These are phyloP conservation scores for Sphaeramia orbicularis DNA, from an alignment of 2,797 vertebrate genomes.

Conservation along the genomic window DNA sequence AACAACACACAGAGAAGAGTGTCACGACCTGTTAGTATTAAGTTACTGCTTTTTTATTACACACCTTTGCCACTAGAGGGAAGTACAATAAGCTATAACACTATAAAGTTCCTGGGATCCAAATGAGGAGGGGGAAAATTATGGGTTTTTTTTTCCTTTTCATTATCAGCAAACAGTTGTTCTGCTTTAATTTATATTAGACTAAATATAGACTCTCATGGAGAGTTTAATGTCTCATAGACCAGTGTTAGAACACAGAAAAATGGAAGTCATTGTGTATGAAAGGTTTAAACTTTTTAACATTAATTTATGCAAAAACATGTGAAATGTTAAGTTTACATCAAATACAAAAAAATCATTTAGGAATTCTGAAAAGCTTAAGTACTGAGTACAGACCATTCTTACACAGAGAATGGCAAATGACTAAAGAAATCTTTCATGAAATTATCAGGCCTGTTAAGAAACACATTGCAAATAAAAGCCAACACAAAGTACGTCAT, in stretches of 20 bases:
- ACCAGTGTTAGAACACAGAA: background rate
- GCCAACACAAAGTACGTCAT: background rate
- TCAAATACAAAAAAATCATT: background rate
- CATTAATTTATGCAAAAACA: background rate
- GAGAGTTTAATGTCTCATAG: too few species aligned
- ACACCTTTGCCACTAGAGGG: slow-evolving; percentile 43
- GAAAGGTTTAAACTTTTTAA: background rate
- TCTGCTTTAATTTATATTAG: too few species aligned
- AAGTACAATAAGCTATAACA: slow-evolving; percentile 11
- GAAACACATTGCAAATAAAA: background rate
- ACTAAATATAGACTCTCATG: too few species aligned
- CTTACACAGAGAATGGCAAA: too few species aligned
- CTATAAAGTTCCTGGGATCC: background rate
- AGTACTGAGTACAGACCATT: too few species aligned
- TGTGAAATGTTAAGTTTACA: background rate
- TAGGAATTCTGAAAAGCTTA: too few species aligned
- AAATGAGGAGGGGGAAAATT: too few species aligned
- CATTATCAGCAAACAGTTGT: too few species aligned
- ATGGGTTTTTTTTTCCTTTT: too few species aligned
- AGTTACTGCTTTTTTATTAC: background rate
- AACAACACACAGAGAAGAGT: background rate
- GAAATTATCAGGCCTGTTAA: background rate
- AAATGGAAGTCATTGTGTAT: background rate
- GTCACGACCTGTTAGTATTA: background rate
- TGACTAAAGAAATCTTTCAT: background rate